Base-by-base conservation (phyloP, 1,140 invertebrate species). In the Bilobella aurantiaca region DNA sequence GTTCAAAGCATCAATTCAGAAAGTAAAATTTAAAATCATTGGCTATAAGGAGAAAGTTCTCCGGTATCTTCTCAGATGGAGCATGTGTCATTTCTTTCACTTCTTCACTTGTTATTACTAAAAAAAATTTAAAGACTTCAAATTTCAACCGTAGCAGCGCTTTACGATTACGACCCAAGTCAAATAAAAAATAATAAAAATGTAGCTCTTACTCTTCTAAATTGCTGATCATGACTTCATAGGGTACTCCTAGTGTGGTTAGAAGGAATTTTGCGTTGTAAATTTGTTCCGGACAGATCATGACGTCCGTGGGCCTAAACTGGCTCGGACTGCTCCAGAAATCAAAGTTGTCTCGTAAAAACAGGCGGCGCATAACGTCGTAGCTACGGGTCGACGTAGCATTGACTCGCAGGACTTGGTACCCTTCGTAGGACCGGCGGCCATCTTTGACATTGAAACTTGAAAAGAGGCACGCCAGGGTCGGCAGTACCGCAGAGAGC, bases 201-300 rank as follows among this genome's bases (percentile, higher is more conserved):
- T 3, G 28, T 23, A 66, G 57, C 27, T 62, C 64, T 66, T 42
- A 2, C 66, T 25, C 37, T 69, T 42, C 23, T 56, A n/a, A n/a
- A n/a, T n/a, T n/a, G n/a, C n/a, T 14, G 23, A 66, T 32, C 0
- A 53, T 30, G 1, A 69, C 60, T 57, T 69, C 58, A 58, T 64
- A 66, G 0, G 64, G 64, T 34, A 69, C 64, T 12, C 21, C 29
- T 1, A 69, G 25, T 25, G 32, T 32, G 14, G n/a, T 27, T 28
- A 69, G 64, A 30, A 69, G 31, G 12, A n/a, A 34, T 58, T 66
- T 63, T 16, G 66, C 3, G 16, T 57, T 66, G 8, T 61, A 23
- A 3, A 64, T 34, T 62, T 69, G 68, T 47, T 69, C 68, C 12
- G 64, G 68, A 53, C 68, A 69, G 32, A 69, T 61, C 18, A 69